Base-by-base conservation (phyloP, 2,888 invertebrate genomes). In the Ochropleura leucogaster region DNA sequence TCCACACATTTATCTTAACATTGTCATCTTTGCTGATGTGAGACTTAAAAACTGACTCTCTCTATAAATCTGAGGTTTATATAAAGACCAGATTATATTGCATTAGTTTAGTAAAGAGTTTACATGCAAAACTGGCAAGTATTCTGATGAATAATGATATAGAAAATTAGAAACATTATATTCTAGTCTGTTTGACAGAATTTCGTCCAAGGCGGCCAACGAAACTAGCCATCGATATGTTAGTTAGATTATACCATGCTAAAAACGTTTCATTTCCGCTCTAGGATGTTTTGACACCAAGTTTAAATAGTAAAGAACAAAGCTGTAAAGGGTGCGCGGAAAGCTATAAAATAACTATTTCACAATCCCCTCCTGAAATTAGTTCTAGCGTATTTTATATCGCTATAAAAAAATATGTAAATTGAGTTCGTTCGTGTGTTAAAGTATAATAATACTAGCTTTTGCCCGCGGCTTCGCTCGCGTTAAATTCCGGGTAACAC, bases 331-430 rank as follows among this genome's bases (percentile, higher is more conserved):
- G 7, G 16, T 40, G 20, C 0, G 7, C 16, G 14, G n/a, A 49
- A 14, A 63, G 49, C 55, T 51, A 57, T 77, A 73, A 63, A 72
- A 12, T 49, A 57, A 30, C 51, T 55, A 10, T 62, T 55, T 16
- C 55, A 46, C 53, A 40, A 65, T 60, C 18, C 49, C 20, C 20
- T 16, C 16, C 40, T 12, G 16, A 60, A 9, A 67, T 44, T 30
- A 49, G 20, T 47, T n/a, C 51, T 20, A 30, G 9, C 20, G 30
- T 72, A 65, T 53, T 68, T 49, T 66, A 73, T 59, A 65, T 10
- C 9, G 18, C 64, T 47, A 30, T 30, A 30, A 30, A 30, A 30
- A 2, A 30, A 30, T 30, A 63, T 40, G 42, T 9, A 66, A 83
- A 74, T 46, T 30, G 1, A 30, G 30, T 30, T 30, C 30, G 30